A percentile compares a stretch with the other conserved stretches of the same genome.
phyloP scores from a whole-genome alignment of 2,888 invertebrate genomes.

The Creontiades dilutus region DNA sequence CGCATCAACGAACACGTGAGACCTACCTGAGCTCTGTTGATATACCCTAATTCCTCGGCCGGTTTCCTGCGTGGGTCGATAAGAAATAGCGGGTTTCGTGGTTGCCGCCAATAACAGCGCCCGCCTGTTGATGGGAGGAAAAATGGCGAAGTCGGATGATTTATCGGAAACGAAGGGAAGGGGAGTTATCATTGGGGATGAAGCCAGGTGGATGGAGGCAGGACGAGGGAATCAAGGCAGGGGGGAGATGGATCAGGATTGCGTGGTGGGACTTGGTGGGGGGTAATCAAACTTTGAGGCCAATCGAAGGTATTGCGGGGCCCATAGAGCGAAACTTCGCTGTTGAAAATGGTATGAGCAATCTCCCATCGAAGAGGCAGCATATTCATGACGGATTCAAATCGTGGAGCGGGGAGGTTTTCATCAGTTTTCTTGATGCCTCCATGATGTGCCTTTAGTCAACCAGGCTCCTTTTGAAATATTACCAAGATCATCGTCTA shows the following conservation, averaged over 20 bases:
- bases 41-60: background rate
- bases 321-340: background rate
- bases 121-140: constrained; percentile 54
- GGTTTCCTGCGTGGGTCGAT: constrained; percentile 40
- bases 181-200: constrained; percentile 55
- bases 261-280: background rate
- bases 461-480: too few relatives aligned
- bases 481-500: too few relatives aligned
- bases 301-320: constrained; percentile 11
- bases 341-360: too few relatives aligned
- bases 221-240: background rate
- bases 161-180: constrained; percentile 45
- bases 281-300: constrained; percentile 26
- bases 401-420: too few relatives aligned
- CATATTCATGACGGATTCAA: too few relatives aligned
- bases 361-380: too few relatives aligned
- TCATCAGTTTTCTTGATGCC: too few relatives aligned
- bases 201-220: constrained; percentile 33
- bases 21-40: too few relatives aligned
- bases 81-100: constrained; percentile 43
- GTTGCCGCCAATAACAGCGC: constrained; percentile 45
- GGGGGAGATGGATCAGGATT: background rate
- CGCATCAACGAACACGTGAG: too few relatives aligned
- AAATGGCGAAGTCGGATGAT: constrained; percentile 47
- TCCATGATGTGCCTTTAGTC: too few relatives aligned